Conservation (phyloP, 2,113 vertebrate genomes). For the Poicephalus meyeri region DNA sequence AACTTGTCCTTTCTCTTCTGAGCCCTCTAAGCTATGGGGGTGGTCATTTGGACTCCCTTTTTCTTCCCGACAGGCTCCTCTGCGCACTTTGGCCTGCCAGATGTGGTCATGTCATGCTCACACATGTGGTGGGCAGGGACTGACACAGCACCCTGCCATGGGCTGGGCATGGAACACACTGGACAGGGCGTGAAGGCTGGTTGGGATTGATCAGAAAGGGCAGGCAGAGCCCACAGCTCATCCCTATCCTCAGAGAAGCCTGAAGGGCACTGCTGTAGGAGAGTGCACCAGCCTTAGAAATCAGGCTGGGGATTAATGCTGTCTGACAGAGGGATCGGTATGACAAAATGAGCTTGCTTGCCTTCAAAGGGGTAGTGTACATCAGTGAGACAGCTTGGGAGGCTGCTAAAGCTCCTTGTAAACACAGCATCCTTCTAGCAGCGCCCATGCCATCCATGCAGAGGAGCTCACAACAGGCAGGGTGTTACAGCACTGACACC, state of each 20-base stretch:
- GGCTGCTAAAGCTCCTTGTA: background rate
- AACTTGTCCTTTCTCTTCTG: background rate
- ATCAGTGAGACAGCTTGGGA: background rate
- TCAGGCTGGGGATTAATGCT: background rate
- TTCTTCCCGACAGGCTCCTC: accelerated
- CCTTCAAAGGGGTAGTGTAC: background rate
- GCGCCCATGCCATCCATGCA: background rate
- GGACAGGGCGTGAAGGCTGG: background rate
- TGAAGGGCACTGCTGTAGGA: background rate
- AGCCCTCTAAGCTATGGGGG: background rate
- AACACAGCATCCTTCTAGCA: background rate
- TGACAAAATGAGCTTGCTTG: background rate
- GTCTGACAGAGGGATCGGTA: background rate
- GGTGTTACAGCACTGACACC: background rate
- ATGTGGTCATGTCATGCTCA: background rate
- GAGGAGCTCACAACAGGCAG: background rate
- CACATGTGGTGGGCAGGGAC: accelerated
- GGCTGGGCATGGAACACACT: no score
- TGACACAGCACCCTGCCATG: background rate
- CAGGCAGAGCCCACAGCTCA: background rate
- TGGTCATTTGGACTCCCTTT: background rate
- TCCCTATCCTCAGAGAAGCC: background rate
- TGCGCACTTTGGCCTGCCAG: background rate
- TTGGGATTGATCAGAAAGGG: background rate
- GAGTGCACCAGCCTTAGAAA: background rate